These are phyloP conservation scores for Lepus europaeus DNA, from an alignment of 2,113 vertebrate species.

Conservation along the genomic window DNA sequence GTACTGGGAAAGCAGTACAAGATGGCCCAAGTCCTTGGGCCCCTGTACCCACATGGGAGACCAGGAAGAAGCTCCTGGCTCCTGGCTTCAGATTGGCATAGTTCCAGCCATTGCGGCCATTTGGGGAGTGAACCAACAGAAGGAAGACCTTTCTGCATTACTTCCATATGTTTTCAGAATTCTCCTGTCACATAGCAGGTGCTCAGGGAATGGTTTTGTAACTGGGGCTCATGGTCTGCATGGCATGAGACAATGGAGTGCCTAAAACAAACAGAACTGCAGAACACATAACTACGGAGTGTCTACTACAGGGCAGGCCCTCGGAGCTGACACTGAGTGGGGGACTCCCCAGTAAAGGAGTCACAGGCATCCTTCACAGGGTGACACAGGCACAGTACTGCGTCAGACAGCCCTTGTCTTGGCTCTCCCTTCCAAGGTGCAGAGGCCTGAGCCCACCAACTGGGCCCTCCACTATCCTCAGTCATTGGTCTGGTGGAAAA, in stretches of 20 bases:
- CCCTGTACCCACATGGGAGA: no score
- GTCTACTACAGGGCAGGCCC: background rate
- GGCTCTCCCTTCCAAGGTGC: background rate
- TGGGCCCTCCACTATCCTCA: background rate
- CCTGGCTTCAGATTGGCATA: no score
- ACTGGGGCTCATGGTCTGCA: background rate
- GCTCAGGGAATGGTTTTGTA: background rate
- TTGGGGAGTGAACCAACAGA: no score
- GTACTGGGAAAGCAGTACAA: no score
- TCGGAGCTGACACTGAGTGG: background rate
- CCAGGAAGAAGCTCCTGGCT: no score
- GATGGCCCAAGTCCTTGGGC: no score
- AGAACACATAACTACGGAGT: background rate
- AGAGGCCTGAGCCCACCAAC: background rate
- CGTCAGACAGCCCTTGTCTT: background rate
- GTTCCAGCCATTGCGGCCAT: no score
- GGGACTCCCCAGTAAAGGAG: background rate
- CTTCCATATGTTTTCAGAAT: slow-evolving; percentile 27
- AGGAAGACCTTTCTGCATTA: no score
- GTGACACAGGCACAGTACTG: no score
- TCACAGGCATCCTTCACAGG: background rate
- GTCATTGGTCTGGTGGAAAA: background rate
- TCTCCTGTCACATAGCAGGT: background rate
- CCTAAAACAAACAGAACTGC: background rate
- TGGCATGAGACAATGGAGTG: background rate